phyloP scores from a whole-genome alignment of 2,113 vertebrate species.

The Xenus cinereus region DNA sequence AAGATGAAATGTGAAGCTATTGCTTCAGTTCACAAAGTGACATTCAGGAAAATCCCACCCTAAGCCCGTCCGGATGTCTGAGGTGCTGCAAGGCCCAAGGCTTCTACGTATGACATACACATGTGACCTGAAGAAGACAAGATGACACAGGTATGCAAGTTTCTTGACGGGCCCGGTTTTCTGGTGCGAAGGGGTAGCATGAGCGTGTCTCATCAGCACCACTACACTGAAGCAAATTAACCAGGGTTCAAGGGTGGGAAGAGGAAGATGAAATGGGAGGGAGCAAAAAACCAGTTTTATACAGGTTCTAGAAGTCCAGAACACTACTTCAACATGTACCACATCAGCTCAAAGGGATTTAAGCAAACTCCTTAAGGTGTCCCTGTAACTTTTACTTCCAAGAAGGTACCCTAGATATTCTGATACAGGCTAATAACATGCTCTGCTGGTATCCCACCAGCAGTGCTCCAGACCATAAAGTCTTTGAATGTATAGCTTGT shows the following conservation, averaged over 20 bases:
- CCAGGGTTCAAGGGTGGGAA: background rate
- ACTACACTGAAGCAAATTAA: background rate
- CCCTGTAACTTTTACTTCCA: background rate
- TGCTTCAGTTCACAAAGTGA: background rate
- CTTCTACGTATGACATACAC: rapidly evolving
- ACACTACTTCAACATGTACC: rapidly evolving
- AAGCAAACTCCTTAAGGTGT: background rate
- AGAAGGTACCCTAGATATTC: background rate
- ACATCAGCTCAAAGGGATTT: background rate
- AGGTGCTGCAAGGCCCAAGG: background rate
- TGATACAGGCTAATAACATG: background rate
- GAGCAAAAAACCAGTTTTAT: background rate
- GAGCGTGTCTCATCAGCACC: background rate
- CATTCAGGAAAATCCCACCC: background rate
- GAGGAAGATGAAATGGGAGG: background rate
- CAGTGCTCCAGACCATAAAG: background rate
- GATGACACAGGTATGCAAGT: background rate
- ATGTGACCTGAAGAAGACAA: background rate
- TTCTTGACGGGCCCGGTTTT: background rate
- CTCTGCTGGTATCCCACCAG: background rate
- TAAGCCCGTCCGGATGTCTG: background rate
- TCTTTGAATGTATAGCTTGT: background rate
- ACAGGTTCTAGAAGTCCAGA: background rate
- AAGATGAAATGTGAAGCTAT: background rate
- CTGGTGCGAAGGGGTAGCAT: too few relatives aligned